Evolutionary conservation across 1,140 invertebrate genomes (phyloP).

Genomic region (Cyrtorhinus lividipennis): DNA sequence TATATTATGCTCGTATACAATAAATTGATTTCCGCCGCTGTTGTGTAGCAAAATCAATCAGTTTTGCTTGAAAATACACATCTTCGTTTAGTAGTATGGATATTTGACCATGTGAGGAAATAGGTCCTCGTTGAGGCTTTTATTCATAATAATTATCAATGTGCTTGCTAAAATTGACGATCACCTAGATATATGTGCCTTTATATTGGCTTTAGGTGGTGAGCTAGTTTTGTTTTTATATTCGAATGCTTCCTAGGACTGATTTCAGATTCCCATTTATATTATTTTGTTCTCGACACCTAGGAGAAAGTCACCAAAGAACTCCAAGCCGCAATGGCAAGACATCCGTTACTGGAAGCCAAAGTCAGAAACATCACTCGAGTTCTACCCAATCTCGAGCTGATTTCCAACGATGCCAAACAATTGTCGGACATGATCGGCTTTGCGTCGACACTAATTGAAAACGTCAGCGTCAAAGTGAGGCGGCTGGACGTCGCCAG

Average conservation of each 20-base stretch:
- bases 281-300: not conserved
- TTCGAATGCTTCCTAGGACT: not conserved
- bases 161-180: no score
- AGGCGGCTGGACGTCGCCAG: slow-evolving; percentile 83
- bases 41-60: no score
- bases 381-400: slow-evolving; percentile 49
- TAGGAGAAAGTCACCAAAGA: slow-evolving; percentile 42
- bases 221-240: not conserved
- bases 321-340: slow-evolving; percentile 41
- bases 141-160: no score
- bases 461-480: slow-evolving; percentile 93
- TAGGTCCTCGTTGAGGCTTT: no score
- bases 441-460: slow-evolving; percentile 76
- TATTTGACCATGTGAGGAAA: no score
- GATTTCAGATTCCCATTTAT: not conserved
- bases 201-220: no score
- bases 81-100: no score
- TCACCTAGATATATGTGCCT: no score
- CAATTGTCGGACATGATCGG: slow-evolving; percentile 67
- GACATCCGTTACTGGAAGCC: slow-evolving; percentile 45
- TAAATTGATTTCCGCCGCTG: no score
- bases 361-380: slow-evolving; percentile 47
- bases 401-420: slow-evolving; percentile 53
- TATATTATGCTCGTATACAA: no score
- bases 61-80: no score